Evolutionary conservation across 2,888 invertebrate species (phyloP), one percentile per base, ranked within the genome.

Genomic region (Ectemnius cavifrons): DNA sequence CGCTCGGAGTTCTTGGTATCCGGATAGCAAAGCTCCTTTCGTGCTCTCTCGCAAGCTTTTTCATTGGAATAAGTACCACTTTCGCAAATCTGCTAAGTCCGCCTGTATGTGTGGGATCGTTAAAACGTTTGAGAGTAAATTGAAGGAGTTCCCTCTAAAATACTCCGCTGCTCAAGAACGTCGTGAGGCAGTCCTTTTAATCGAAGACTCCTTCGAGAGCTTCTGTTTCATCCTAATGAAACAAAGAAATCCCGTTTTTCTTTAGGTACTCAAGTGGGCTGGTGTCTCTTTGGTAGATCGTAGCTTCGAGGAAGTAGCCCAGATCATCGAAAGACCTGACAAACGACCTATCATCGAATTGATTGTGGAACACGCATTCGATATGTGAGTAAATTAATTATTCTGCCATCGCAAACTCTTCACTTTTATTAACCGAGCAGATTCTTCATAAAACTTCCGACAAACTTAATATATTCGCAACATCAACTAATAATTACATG

Each of bases 281-380:
- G 97, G 97, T 0, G 94, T 97, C 74, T 95, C 96, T 0, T 92
- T 98, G 74, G 95, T 96, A 63, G 97, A 98, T 92, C 95, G 97
- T 83, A 97, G 97, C 82, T 98, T 97, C 89, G 98, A 98, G 90
- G 98, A 98, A 90, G 97, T 98, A 52, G 95, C 96, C 89, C 95
- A 96, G 72, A 96, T 98, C 83, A 95, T 98, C 93, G 97, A 97
- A 90, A 94, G 95, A 71, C 95, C 96, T 47, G 96, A 96, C 1
- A 37, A 37, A 4, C 5, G 37, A 37, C 97, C 98, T 90, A 93
- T 94, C 75, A 96, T 97, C 1, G 98, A 98, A 87, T 92, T 98
- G 74, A 92, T 97, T 63, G 96, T 98, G 67, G 97, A 97, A 89
- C 96, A 96, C 87, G 95, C 95, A 82, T 93, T 94, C 65, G 96